Base-by-base conservation (phyloP, 2,888 invertebrate species). In the Acanthosoma haemorrhoidale region DNA sequence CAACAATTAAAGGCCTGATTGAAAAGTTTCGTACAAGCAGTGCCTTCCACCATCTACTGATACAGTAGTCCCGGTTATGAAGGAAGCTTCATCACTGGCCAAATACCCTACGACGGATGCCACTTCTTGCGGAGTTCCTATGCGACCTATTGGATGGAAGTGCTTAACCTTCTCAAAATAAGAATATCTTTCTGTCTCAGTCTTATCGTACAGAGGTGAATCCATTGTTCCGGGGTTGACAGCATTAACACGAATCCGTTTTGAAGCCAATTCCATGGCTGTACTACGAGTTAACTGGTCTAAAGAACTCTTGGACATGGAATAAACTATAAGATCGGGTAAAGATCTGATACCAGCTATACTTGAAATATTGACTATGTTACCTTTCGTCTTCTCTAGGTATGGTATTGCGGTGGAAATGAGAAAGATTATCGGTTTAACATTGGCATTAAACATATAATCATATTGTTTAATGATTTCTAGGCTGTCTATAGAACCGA, bases 11-110 rank as follows among this genome's bases (percentile, higher is more conserved):
- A n/a, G n/a, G 32, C 4, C 32, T 32, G 9, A 9, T 32, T 32
- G 9, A 32, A 32, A 9, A 6, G 32, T 9, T 6, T 32, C 3
- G 25, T 96, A 96, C 90, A 95, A 91, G 4, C 91, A 91, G 80
- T 95, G 93, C 59, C 96, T 85, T 0, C 98, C 98, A 25, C 98
- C 98, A 80, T 98, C 98, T 0, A 97, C 92, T 0, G 95, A 91
- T 29, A 99, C 76, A 70, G 88, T 89, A 4, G 86, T 91, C 3
- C 96, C 97, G 8, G 98, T 98, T 3, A 93, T 92, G 78, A 93
- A 96, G 75, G 91, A 91, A 2, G 94, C 89, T 73, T 88, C 84
- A 69, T 91, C 88, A 73, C 94, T 92, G 0, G 97, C 96, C 70
- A 99, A 83, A 81, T 95, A 99, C 0, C 90, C 89, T 76, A 99